Conservation (phyloP, 2,797 vertebrate species). For the Xenops minutus region DNA sequence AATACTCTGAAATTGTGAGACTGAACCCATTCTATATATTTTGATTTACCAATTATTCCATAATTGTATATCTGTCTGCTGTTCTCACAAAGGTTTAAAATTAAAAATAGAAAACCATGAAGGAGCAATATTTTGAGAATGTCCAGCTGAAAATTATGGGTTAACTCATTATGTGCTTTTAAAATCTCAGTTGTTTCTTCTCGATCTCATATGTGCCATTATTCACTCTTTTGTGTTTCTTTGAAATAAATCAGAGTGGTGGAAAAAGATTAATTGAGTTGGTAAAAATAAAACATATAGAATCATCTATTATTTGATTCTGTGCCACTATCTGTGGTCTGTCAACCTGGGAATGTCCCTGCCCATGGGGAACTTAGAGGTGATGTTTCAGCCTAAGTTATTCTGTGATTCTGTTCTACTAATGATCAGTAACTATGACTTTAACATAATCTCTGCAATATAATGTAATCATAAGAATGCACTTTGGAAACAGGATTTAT, state of each 20-base stretch:
- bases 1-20: background rate
- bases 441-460: background rate
- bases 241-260: background rate
- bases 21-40: background rate
- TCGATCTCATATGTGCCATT: background rate
- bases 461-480: background rate
- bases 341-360: background rate
- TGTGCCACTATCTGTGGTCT: background rate
- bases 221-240: background rate
- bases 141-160: background rate
- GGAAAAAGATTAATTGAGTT: background rate
- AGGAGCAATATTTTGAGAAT: background rate
- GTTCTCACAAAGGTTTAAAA: background rate
- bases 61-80: background rate
- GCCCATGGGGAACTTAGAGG: background rate
- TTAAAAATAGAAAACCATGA: background rate
- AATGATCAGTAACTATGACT: background rate
- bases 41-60: background rate
- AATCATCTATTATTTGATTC: background rate
- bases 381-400: background rate
- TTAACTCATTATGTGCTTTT: rapidly evolving
- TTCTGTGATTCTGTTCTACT: background rate
- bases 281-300: background rate
- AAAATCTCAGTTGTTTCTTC: background rate
- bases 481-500: background rate